These are phyloP conservation scores for Sminthurides bifidus DNA, from an alignment of 1,140 invertebrate genomes.

Conservation along the genomic window DNA sequence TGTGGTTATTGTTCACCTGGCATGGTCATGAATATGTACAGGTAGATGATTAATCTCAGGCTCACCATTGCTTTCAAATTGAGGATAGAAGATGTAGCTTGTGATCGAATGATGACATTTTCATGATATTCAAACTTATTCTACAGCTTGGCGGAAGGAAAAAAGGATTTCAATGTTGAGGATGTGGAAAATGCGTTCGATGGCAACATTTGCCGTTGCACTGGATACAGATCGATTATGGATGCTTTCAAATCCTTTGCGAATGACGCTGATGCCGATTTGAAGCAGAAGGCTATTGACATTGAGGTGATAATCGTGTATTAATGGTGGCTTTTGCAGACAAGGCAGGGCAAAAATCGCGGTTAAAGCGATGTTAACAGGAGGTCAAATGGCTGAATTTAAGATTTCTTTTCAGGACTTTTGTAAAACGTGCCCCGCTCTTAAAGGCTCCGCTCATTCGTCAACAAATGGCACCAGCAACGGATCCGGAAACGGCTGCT, in stretches of 20 bases:
- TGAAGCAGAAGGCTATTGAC: slow-evolving; percentile 32
- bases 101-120: no score
- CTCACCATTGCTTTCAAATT: neutral
- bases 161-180: slow-evolving; percentile 43
- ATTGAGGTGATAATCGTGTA: slow-evolving; percentile 10
- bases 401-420: neutral
- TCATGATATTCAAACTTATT: no score
- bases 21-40: slow-evolving; percentile 15
- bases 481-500: neutral
- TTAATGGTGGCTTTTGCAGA: neutral
- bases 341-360: neutral
- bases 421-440: neutral
- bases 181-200: slow-evolving; percentile 47
- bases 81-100: neutral
- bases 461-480: neutral
- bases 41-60: slow-evolving; percentile 24
- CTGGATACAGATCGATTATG: slow-evolving; percentile 44
- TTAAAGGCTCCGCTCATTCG: neutral
- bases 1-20: slow-evolving; percentile 12
- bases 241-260: slow-evolving; percentile 61
- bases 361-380: neutral
- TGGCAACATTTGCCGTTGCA: slow-evolving; percentile 45
- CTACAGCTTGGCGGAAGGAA: slow-evolving; percentile 3
- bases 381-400: neutral
- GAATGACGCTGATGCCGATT: slow-evolving; percentile 42